Evolutionary conservation across 2,888 invertebrate species (phyloP).

Genomic region (Macaria liturata): DNA sequence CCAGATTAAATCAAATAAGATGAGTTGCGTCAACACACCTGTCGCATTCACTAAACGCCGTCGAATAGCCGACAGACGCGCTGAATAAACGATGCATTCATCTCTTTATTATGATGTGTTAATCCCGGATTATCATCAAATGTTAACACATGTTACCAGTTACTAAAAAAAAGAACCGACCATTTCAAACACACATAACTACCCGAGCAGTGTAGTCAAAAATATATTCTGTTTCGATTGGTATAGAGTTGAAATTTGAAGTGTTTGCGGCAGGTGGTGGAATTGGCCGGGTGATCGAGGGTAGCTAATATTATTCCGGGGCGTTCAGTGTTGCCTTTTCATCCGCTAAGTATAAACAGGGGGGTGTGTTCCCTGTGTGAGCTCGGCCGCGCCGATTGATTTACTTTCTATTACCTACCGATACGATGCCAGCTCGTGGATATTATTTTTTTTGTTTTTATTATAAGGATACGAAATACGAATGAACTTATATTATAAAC

Average conservation of each 20-base stretch:
- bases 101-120: slow-evolving; percentile 83
- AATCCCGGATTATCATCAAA: slow-evolving; percentile 82
- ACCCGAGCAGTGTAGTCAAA: slow-evolving; percentile 30
- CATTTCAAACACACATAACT: slow-evolving; percentile 41
- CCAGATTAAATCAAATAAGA: slow-evolving; percentile 57
- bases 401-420: slow-evolving; percentile 69
- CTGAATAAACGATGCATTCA: slow-evolving; percentile 79
- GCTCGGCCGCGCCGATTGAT: slow-evolving; percentile 75
- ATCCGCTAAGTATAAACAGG: slow-evolving; percentile 82
- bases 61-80: slow-evolving; percentile 76
- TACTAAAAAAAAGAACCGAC: slow-evolving; percentile 67
- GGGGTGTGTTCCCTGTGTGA: slow-evolving; percentile 79
- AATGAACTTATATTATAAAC: neutral
- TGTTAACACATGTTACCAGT: slow-evolving; percentile 83
- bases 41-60: slow-evolving; percentile 66
- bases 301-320: slow-evolving; percentile 83
- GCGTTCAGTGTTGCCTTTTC: slow-evolving; percentile 83
- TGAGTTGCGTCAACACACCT: slow-evolving; percentile 72
- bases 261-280: slow-evolving; percentile 45
- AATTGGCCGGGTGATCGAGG: slow-evolving; percentile 77
- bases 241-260: slow-evolving; percentile 47
- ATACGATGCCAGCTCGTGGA: slow-evolving; percentile 39
- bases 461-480: neutral
- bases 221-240: slow-evolving; percentile 44
- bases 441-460: slow-evolving; percentile 30